phyloP scores from a whole-genome alignment of 2,797 vertebrate species.

The Trichosurus vulpecula region DNA sequence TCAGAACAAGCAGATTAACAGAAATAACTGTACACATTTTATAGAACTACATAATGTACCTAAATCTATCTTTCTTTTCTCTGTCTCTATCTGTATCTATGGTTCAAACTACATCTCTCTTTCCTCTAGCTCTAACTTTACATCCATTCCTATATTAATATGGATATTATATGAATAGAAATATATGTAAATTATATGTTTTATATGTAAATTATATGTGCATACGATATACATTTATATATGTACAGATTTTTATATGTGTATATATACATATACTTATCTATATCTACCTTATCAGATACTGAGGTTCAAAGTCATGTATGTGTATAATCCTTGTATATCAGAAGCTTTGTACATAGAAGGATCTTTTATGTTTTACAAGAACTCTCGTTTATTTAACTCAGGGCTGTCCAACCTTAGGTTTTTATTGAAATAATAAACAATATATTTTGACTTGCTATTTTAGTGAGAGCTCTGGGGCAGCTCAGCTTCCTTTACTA shows the following conservation, averaged over 20 bases:
- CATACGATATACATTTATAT: too few species aligned
- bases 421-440: too few species aligned
- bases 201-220: too few species aligned
- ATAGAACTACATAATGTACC: neutral
- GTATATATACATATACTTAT: too few species aligned
- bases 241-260: too few species aligned
- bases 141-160: neutral
- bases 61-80: neutral
- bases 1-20: neutral
- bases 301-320: neutral
- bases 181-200: neutral
- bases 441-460: too few species aligned
- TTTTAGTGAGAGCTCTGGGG: too few species aligned
- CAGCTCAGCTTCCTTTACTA: too few species aligned
- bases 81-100: neutral
- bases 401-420: too few species aligned
- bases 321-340: neutral
- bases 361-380: neutral
- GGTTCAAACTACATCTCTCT: neutral
- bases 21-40: neutral
- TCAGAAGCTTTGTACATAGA: neutral
- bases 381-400: too few species aligned
- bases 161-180: neutral
- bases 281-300: too few species aligned
- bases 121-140: neutral